These are phyloP conservation scores for Malacoraja senta DNA, from an alignment of 2,797 vertebrate species.

Conservation along the genomic window DNA sequence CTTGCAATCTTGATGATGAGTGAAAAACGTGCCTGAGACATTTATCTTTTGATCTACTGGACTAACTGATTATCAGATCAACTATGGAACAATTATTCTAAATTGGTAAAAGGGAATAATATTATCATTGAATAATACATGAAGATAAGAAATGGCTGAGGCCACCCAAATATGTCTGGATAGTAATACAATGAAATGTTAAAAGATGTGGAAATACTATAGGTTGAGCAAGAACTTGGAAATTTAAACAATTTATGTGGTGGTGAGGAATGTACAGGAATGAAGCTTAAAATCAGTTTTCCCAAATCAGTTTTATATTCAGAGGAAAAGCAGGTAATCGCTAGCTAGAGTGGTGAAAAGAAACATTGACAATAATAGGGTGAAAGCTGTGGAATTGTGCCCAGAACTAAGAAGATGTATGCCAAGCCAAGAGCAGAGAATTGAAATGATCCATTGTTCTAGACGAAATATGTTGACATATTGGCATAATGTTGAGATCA, in stretches of 20 bases:
- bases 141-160: not conserved
- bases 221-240: not conserved
- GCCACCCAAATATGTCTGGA: not conserved
- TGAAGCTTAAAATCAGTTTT: not conserved
- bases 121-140: not conserved
- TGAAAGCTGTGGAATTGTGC: not conserved
- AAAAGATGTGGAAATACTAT: not conserved
- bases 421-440: not conserved
- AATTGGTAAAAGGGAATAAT: not conserved
- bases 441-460: not conserved
- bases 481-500: not conserved
- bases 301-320: not conserved
- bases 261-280: not conserved
- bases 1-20: not conserved
- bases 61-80: not conserved
- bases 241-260: not conserved
- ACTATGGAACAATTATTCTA: not conserved
- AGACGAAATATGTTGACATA: not conserved
- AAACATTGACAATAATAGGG: not conserved
- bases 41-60: not conserved
- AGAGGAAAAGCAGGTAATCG: not conserved
- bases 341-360: not conserved
- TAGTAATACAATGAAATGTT: not conserved
- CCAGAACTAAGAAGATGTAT: not conserved
- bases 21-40: not conserved